A percentile compares a stretch with the other conserved stretches of the same genome.
These are phyloP conservation scores for Dicerorhinus sumatrensis DNA, from an alignment of 2,113 vertebrate species.

Conservation along the genomic window DNA sequence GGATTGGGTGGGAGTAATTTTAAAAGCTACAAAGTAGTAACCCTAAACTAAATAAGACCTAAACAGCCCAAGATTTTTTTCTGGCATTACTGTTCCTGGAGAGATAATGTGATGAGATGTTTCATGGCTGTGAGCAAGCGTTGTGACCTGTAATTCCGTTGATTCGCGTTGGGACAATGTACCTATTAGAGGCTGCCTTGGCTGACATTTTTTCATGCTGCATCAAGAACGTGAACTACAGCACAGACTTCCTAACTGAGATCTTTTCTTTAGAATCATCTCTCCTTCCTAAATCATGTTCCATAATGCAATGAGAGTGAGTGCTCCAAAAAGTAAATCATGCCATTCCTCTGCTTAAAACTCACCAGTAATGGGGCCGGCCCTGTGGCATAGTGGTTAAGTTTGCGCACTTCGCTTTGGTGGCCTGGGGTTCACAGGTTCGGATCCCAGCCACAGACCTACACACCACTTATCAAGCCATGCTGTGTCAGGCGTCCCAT, in stretches of 20 bases:
- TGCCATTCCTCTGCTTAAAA: not conserved
- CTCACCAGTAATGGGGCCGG: not conserved
- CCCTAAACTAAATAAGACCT: not conserved
- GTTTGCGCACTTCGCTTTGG: no score
- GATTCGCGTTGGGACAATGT: conserved; percentile 62
- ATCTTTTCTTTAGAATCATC: not conserved
- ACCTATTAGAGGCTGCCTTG: not conserved
- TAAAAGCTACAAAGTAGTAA: conserved; percentile 1
- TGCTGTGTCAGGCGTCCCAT: no score
- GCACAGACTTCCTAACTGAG: not conserved
- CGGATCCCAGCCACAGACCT: no score
- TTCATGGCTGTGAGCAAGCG: not conserved
- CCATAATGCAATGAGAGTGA: not conserved
- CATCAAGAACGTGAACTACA: conserved; percentile 29
- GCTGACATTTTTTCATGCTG: conserved; percentile 27
- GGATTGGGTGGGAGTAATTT: not conserved
- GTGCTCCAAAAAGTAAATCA: not conserved
- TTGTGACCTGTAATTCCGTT: conserved; percentile 19
- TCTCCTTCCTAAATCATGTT: not conserved
- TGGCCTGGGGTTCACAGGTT: no score
- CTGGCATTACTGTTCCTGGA: not conserved
- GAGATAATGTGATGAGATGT: not conserved
- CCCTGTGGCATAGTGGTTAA: no score
- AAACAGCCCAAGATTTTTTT: not conserved
- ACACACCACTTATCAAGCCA: no score